phyloP scores from a whole-genome alignment of 2,888 invertebrate species.

The Papilio gigon region DNA sequence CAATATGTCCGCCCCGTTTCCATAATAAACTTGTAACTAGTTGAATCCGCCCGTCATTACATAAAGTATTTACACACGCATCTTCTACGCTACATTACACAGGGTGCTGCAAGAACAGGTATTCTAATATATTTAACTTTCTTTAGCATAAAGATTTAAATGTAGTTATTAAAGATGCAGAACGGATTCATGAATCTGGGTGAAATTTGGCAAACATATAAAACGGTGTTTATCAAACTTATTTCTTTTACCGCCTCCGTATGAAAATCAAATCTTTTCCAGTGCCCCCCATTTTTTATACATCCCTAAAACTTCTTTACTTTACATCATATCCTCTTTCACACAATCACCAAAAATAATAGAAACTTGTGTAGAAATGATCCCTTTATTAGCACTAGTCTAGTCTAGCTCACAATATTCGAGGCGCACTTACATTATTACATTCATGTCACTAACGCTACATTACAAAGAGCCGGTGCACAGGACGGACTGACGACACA shows the following conservation, averaged over 20 bases:
- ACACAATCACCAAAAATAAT: constrained; percentile 11
- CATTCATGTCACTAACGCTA: background rate
- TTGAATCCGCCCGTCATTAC: background rate
- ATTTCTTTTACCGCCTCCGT: too few relatives aligned
- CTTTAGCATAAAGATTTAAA: too few relatives aligned
- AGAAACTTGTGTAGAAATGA: constrained; percentile 2
- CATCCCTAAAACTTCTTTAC: too few relatives aligned
- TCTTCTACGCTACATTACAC: background rate
- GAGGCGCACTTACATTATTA: constrained; percentile 22
- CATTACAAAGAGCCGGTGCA: background rate
- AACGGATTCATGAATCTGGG: too few relatives aligned
- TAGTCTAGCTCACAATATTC: constrained; percentile 27
- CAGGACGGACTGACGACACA: background rate
- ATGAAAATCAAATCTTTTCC: too few relatives aligned
- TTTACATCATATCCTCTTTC: too few relatives aligned
- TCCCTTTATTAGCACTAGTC: constrained; percentile 27
- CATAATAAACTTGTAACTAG: background rate
- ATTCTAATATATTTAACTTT: too few relatives aligned
- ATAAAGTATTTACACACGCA: background rate
- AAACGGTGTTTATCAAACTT: too few relatives aligned
- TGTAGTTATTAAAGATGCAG: too few relatives aligned
- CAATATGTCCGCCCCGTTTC: background rate
- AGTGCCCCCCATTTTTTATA: too few relatives aligned
- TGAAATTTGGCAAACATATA: too few relatives aligned
- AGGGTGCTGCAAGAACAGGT: background rate